phyloP scores from a whole-genome alignment of 2,888 invertebrate genomes.

The Mesorhabditis sp. region DNA sequence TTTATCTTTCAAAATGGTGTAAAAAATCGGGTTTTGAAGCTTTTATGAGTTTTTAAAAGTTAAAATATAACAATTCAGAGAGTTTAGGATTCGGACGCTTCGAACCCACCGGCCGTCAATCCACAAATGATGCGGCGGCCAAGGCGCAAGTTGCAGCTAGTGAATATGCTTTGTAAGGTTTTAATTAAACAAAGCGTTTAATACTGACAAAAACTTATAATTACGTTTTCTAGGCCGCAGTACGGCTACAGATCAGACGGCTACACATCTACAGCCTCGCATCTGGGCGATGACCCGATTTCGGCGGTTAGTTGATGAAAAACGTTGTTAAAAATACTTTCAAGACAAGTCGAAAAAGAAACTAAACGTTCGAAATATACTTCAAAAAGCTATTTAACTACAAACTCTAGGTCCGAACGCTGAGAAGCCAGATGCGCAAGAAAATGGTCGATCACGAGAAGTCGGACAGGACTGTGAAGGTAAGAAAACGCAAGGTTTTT shows the following conservation, averaged over 20 bases:
- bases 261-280: background rate
- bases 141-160: background rate
- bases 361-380: background rate
- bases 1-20: no score
- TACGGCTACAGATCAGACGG: background rate
- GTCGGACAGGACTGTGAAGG: slow-evolving; percentile 26
- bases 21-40: no score
- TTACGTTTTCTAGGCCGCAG: background rate
- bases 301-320: background rate
- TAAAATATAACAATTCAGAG: no score
- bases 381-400: background rate
- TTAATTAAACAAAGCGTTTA: no score
- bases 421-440: slow-evolving; percentile 36
- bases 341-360: no score
- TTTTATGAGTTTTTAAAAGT: no score
- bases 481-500: background rate
- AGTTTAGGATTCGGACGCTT: no score
- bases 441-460: slow-evolving; percentile 20
- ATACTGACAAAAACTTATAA: no score
- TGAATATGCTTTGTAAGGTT: no score
- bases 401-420: slow-evolving; percentile 24
- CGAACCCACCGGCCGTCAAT: no score
- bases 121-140: background rate
- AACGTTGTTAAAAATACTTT: no score
- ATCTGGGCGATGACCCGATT: background rate